Percentiles rank a stretch among this genome's conserved stretches.
phyloP scores from a whole-genome alignment of 2,888 invertebrate species.

The Platerodrilus igneus region DNA sequence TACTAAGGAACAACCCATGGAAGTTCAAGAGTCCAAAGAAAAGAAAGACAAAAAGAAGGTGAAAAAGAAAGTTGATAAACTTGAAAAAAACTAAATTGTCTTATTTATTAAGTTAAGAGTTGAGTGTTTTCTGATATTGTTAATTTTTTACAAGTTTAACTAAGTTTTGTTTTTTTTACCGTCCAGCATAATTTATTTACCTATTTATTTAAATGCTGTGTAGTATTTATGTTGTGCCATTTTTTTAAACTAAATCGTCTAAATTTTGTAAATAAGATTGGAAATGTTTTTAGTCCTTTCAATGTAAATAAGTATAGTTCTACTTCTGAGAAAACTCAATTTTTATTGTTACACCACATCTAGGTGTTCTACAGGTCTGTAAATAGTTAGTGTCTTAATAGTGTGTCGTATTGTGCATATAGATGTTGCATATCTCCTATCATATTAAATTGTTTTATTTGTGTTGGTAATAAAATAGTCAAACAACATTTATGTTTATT shows the following conservation, averaged over 20 bases:
- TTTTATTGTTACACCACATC: slow-evolving; percentile 6
- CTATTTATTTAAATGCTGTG: slow-evolving; percentile 8
- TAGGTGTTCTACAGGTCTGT: slow-evolving; percentile 18
- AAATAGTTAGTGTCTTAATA: slow-evolving; percentile 20
- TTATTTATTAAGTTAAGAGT: too few relatives aligned
- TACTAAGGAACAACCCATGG: too few relatives aligned
- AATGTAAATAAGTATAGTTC: too few relatives aligned
- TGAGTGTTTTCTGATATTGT: slow-evolving; percentile 5
- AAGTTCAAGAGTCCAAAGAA: too few relatives aligned
- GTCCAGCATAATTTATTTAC: slow-evolving; percentile 12
- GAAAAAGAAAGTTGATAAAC: slow-evolving; percentile 30
- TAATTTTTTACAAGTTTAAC: slow-evolving; percentile 8
- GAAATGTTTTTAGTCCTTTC: too few relatives aligned
- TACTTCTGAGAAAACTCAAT: too few relatives aligned
- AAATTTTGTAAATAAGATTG: too few relatives aligned
- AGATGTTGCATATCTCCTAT: slow-evolving; percentile 17
- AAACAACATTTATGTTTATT: too few relatives aligned
- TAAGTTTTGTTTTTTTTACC: slow-evolving; percentile 9
- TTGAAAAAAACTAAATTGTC: too few relatives aligned
- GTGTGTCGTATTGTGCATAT: slow-evolving; percentile 17
- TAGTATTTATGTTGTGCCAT: slow-evolving; percentile 12
- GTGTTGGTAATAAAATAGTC: too few relatives aligned
- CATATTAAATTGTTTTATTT: slow-evolving; percentile 22
- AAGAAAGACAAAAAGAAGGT: slow-evolving; percentile 42
- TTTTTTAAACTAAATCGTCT: too few relatives aligned